Evolutionary conservation across 2,797 vertebrate genomes (phyloP).

Genomic region (Anisognathus igniventris): DNA sequence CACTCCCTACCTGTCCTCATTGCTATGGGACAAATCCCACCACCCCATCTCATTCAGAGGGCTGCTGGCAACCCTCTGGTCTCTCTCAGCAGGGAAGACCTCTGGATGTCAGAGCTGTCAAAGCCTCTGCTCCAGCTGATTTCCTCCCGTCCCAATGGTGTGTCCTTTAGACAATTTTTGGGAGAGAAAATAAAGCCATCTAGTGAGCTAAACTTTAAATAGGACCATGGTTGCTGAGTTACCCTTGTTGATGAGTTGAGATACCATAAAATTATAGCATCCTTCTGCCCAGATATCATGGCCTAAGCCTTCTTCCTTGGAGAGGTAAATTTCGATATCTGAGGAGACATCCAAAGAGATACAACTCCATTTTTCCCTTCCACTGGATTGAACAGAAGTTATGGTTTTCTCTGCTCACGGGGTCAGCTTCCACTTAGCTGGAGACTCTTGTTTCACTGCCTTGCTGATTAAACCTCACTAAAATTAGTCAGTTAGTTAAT

Average conservation of each 20-base stretch:
- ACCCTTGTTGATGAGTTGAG: background rate
- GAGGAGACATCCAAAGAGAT: background rate
- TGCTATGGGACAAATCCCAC: rapidly evolving
- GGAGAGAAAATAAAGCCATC: background rate
- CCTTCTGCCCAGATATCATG: background rate
- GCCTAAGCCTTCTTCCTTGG: background rate
- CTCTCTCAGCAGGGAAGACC: background rate
- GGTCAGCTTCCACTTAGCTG: background rate
- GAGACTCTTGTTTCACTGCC: background rate
- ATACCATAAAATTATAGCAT: background rate
- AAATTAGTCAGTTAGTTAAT: rapidly evolving
- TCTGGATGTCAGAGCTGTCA: background rate
- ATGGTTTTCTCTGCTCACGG: background rate
- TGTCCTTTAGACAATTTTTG: background rate
- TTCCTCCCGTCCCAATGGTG: rapidly evolving
- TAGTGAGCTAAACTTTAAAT: background rate
- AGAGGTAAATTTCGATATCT: background rate
- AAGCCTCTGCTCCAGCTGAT: background rate
- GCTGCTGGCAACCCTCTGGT: background rate
- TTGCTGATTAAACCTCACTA: background rate
- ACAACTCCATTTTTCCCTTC: background rate
- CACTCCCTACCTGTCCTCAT: background rate
- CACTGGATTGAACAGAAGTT: background rate
- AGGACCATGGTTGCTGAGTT: background rate
- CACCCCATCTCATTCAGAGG: too few relatives aligned